Evolutionary conservation across 2,888 invertebrate genomes (phyloP).

Genomic region (Lissocephala sabroskyi): DNA sequence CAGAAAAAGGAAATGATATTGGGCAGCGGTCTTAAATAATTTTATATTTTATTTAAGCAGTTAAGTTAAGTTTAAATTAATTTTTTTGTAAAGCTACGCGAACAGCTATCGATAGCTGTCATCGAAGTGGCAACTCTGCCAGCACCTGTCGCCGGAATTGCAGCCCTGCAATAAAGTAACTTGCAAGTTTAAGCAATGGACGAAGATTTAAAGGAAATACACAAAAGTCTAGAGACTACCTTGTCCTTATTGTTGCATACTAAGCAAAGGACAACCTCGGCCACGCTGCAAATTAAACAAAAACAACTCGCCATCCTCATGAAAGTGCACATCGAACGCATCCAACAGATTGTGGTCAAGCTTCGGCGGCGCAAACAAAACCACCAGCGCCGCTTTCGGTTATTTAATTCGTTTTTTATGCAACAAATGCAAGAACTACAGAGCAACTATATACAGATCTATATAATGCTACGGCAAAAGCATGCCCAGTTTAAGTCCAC

Average conservation of each 20-base stretch:
- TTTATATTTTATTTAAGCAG: background rate
- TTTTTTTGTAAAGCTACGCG: background rate
- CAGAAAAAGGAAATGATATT: too few species aligned
- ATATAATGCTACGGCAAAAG: slow-evolving; percentile 36
- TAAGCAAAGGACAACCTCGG: background rate
- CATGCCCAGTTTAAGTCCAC: slow-evolving; percentile 1
- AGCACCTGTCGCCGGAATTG: background rate
- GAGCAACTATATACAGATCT: slow-evolving; percentile 55
- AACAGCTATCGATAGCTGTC: background rate
- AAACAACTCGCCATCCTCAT: slow-evolving; percentile 38
- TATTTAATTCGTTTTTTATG: slow-evolving; percentile 59
- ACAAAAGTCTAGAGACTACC: slow-evolving; percentile 21
- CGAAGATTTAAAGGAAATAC: slow-evolving; percentile 28
- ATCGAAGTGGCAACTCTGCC: background rate
- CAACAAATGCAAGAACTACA: slow-evolving; percentile 64
- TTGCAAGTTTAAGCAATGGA: slow-evolving; percentile 38
- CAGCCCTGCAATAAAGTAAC: background rate
- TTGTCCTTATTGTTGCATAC: slow-evolving; percentile 18
- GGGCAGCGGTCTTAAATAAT: too few species aligned
- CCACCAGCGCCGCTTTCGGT: slow-evolving; percentile 40
- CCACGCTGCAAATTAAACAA: slow-evolving; percentile 18
- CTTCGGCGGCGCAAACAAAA: slow-evolving; percentile 59
- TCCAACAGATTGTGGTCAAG: slow-evolving; percentile 57
- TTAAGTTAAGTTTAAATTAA: background rate
- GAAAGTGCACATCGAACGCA: slow-evolving; percentile 50